Evolutionary conservation across 2,113 vertebrate species (phyloP), one percentile per base, ranked within the genome.

Genomic region (Pungitius pungitius): DNA sequence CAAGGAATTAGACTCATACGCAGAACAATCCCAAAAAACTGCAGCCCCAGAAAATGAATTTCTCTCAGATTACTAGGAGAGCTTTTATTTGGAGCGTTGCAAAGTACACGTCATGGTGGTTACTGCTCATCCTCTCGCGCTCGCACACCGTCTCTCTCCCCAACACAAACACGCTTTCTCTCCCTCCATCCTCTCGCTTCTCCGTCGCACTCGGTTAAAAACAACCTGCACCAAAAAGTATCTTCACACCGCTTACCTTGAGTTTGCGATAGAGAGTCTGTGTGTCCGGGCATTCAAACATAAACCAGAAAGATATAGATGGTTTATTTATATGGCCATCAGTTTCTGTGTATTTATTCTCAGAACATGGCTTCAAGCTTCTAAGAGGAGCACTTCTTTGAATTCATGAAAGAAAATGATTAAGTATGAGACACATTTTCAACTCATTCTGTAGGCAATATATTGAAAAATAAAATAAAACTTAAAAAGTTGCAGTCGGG

Each of bases 41-140:
- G 39, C 51, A 75, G 57, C 77, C n/a, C 67, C 55, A 80, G 83
- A 89, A 77, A 83, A 83, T 15, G 64, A 67, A 88, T 88, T 90
- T 88, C 81, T 84, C 73, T 86, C 70, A 79, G 80, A 87, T 90
- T 86, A 92, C 68, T 56, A 81, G 73, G 56, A 88, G 79, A 85
- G 78, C 66, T 89, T 91, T 92, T 91, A 91, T 92, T 92, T 81
- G 83, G 78, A 90, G 81, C 70, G 5, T 84, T 86, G 75, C 83
- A 89, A 87, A 89, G 77, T 90, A 89, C 85, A 91, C 76, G 76
- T 89, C 73, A 89, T 88, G 84, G 63, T 76, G 76, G 58, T 84
- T 49, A 59, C 72, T 10, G 54, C 75, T 90, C 68, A 67, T 70
- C 78, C 67, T 82, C 67, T 83, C 59, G 77, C 67, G 47, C 69